Evolutionary conservation across 1,140 invertebrate species (phyloP).

Genomic region (Dendroctonus ponderosae): DNA sequence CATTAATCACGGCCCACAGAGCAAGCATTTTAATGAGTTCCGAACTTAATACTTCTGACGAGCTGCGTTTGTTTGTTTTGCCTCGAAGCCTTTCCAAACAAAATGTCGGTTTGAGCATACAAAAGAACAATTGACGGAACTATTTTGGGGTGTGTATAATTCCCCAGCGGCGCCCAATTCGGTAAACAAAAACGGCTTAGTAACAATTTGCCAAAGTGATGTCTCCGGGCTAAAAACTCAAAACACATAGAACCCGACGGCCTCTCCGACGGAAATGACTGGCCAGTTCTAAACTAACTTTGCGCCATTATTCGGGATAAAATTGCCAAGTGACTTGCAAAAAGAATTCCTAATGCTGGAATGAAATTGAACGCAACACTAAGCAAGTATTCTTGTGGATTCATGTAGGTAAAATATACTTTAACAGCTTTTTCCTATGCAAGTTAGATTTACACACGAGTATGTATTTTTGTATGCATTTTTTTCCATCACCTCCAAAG

Average conservation of each 20-base stretch:
- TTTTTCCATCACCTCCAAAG: too few relatives aligned
- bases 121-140: constrained; percentile 3
- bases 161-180: constrained; percentile 6
- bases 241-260: background rate
- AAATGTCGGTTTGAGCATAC: background rate
- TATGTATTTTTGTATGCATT: too few relatives aligned
- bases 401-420: too few relatives aligned
- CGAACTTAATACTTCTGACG: background rate
- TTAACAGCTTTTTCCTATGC: too few relatives aligned
- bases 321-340: too few relatives aligned
- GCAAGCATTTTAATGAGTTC: constrained; percentile 2
- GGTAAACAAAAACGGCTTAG: constrained; percentile 12
- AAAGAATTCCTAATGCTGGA: too few relatives aligned
- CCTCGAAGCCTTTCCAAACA: background rate
- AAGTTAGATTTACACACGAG: too few relatives aligned
- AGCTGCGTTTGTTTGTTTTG: background rate
- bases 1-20: too few relatives aligned
- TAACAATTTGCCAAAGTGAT: constrained; percentile 15
- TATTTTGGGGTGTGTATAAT: constrained; percentile 4
- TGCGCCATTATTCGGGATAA: too few relatives aligned
- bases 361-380: too few relatives aligned
- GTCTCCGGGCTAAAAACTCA: constrained; percentile 9
- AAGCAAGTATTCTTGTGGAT: too few relatives aligned
- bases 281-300: constrained; percentile 5
- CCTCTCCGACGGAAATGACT: background rate